Evolutionary conservation across 2,113 vertebrate species (phyloP), one percentile per base, ranked within the genome.

Genomic region (Octodon degus): DNA sequence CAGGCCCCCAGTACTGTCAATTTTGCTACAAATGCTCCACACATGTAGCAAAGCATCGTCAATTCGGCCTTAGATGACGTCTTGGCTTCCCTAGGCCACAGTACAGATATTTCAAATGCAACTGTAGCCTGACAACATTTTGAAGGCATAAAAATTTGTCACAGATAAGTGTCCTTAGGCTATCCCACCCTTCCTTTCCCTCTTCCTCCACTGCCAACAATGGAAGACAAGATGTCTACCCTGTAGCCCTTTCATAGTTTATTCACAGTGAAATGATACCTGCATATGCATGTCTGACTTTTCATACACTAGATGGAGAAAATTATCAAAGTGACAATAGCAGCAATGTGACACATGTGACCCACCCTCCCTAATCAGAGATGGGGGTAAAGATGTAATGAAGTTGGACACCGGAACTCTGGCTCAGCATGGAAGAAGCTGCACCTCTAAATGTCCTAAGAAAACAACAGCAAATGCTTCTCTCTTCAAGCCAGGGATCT

Each of bases 131-230:
- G 30, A 74, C 34, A 77, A 84, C 5, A 16, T 77, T 20, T 9
- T 65, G 79, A 24, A 55, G 37, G 72, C 20, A 8, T 50, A 82
- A 11, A 3, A 53, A 40, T 9, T 22, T 55, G 55, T 77, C 24
- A n/a, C 19, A 4, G 5, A 58, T 32, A 1, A 77, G 7, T 25
- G 65, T 16, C 37, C 22, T 5, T 19, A 17, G 6, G 24, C 25
- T 3, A 4, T 1, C 9, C 32, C 0, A 2, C 0, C 58, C 37
- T n/a, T 19, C 11, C 0, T 13, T 65, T 86, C 2, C 6, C 24
- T 70, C 43, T 6, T 0, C 13, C 47, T 89, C 40, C 20, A 43
- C 0, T 7, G 22, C 11, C 12, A 53, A 14, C 34, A 62, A 10
- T 60, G 10, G 25, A 63, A 47, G 22, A 16, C 7, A 50, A 30